These are phyloP conservation scores for Alcedo quadribrachys DNA, from an alignment of 2,797 vertebrate species.

Conservation along the genomic window DNA sequence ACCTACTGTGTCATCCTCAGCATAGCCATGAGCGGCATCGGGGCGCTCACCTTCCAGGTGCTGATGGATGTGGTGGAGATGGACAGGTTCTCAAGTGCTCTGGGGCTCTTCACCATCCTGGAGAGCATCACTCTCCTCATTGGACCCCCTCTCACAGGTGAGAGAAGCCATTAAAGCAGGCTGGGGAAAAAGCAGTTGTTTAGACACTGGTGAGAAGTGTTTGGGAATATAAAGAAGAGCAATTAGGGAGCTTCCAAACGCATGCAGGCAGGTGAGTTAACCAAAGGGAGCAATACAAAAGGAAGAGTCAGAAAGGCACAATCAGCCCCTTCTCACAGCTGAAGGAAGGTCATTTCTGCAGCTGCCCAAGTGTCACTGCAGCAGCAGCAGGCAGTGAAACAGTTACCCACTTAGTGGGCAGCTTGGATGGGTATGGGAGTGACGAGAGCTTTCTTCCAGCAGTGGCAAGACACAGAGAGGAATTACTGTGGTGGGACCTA, in stretches of 20 bases:
- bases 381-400: not conserved
- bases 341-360: not conserved
- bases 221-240: not conserved
- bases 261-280: not conserved
- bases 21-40: slow-evolving; percentile 89
- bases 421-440: not conserved
- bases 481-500: not conserved
- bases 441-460: not conserved
- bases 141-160: slow-evolving; percentile 92
- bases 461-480: not conserved
- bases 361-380: not conserved
- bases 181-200: not conserved
- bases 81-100: slow-evolving; percentile 89
- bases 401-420: not conserved
- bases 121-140: slow-evolving; percentile 88
- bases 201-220: not conserved
- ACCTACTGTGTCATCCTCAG: slow-evolving; percentile 84
- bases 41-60: slow-evolving; percentile 91
- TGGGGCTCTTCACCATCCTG: slow-evolving; percentile 91
- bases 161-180: not conserved
- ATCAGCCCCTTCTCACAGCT: not conserved
- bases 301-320: not conserved
- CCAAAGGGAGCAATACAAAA: not conserved
- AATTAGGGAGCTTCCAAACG: not conserved
- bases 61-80: slow-evolving; percentile 95